Percentiles rank a stretch among this genome's conserved stretches.
These are phyloP conservation scores for Hozukius guyotensis DNA, from an alignment of 2,797 vertebrate genomes.

Conservation along the genomic window DNA sequence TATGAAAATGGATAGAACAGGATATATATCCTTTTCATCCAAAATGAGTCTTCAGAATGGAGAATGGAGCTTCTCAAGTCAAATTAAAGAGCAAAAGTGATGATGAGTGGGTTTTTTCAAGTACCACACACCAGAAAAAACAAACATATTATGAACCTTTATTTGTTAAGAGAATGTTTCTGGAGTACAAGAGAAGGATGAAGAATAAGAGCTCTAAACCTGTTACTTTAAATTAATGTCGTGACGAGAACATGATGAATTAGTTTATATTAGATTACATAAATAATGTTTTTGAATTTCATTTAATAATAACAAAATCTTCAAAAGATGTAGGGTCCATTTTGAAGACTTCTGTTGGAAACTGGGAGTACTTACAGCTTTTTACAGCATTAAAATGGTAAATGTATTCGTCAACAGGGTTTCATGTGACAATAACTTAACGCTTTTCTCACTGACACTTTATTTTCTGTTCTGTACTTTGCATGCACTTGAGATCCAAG, in stretches of 20 bases:
- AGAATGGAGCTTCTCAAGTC: not conserved
- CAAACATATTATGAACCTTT: too few species aligned
- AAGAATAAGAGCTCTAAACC: too few species aligned
- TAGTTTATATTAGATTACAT: too few species aligned
- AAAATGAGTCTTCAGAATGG: not conserved
- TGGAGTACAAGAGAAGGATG: conserved; percentile 68
- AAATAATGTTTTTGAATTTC: too few species aligned
- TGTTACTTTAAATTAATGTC: too few species aligned
- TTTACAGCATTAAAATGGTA: not conserved
- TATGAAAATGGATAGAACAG: conserved; percentile 28
- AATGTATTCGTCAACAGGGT: not conserved
- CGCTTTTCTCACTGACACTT: not conserved
- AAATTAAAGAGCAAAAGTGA: not conserved
- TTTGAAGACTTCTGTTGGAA: not conserved
- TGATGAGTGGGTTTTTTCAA: not conserved
- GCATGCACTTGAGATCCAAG: not conserved
- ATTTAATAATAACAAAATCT: too few species aligned
- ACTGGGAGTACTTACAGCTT: not conserved
- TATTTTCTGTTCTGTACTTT: not conserved
- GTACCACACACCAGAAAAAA: not conserved
- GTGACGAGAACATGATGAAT: too few species aligned
- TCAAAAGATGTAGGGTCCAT: not conserved
- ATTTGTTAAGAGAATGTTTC: not conserved
- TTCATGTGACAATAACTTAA: not conserved
- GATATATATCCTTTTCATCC: not conserved